A percentile compares a stretch with the other conserved stretches of the same genome.
Evolutionary conservation across 2,113 vertebrate genomes (phyloP).

Genomic region (Perca flavescens): DNA sequence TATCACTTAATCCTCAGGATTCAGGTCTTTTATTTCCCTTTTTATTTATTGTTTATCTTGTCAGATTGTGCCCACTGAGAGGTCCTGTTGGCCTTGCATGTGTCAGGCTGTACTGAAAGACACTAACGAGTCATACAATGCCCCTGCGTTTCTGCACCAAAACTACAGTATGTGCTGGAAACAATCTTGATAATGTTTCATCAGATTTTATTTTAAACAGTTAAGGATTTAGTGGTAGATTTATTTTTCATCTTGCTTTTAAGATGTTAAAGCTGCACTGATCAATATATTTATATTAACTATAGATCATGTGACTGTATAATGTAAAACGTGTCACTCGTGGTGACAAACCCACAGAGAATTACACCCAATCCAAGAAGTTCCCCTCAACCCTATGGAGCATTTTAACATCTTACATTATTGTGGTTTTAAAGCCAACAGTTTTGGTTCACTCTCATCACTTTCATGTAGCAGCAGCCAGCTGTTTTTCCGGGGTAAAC

Average conservation of each 20-base stretch:
- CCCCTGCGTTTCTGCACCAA: constrained; percentile 28
- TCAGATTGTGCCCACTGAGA: constrained; percentile 17
- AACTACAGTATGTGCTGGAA: not conserved
- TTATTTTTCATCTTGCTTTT: not conserved
- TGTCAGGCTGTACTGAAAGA: constrained; percentile 30
- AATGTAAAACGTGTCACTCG: not conserved
- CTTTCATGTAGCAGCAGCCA: too few species aligned
- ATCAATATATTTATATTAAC: not conserved
- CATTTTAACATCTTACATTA: not conserved
- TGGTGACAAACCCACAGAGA: not conserved
- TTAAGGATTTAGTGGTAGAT: not conserved
- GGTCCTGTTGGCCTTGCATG: constrained; percentile 17
- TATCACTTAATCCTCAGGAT: not conserved
- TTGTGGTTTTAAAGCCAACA: too few species aligned
- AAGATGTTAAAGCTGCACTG: not conserved
- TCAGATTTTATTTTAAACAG: not conserved
- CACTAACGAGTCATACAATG: constrained; percentile 32
- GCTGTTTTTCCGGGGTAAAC: too few species aligned
- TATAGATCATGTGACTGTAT: not conserved
- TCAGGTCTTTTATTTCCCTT: not conserved
- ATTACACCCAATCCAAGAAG: not conserved
- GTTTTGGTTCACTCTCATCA: too few species aligned
- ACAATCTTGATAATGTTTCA: not conserved
- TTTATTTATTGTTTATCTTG: constrained; percentile 1
- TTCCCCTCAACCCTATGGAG: not conserved